Conservation (phyloP, 1,140 invertebrate species). For the Drosophila pseudoananassae region DNA sequence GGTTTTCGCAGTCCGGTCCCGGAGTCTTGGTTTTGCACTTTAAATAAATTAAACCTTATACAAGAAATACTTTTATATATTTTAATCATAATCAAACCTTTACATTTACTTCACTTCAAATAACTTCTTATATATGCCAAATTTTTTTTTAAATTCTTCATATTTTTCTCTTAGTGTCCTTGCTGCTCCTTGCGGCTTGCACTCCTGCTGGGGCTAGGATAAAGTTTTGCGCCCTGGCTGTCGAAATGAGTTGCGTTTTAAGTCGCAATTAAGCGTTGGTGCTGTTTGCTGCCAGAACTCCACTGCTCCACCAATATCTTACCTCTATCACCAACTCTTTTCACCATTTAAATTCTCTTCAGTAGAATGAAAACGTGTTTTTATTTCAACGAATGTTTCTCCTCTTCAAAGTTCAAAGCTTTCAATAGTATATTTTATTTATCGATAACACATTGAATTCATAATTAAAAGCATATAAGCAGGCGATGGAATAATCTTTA, state of each 20-base stretch:
- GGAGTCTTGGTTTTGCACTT: slow-evolving; percentile 12
- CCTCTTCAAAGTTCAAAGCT: not conserved
- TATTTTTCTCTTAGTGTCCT: not conserved
- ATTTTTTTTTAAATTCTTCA: not conserved
- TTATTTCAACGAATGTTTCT: not conserved
- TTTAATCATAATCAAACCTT: not conserved
- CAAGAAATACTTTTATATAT: not conserved
- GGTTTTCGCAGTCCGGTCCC: not conserved
- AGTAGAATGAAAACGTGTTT: slow-evolving; percentile 17
- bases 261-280: slow-evolving; percentile 68
- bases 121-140: not conserved
- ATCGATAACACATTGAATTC: not conserved
- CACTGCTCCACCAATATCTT: slow-evolving; percentile 7
- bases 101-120: not conserved
- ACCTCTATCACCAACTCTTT: not conserved
- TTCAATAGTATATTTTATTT: not conserved
- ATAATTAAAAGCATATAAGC: not conserved
- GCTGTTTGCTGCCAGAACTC: slow-evolving; percentile 36
- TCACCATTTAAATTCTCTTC: slow-evolving; percentile 2
- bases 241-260: slow-evolving; percentile 74
- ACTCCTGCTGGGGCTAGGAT: slow-evolving; percentile 38
- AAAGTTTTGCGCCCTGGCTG: slow-evolving; percentile 42
- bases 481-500: not conserved
- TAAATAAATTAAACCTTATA: not conserved
- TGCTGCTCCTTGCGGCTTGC: slow-evolving; percentile 13